phyloP scores from a whole-genome alignment of 2,888 invertebrate species.

The Gastracanthus pulcherrimus region DNA sequence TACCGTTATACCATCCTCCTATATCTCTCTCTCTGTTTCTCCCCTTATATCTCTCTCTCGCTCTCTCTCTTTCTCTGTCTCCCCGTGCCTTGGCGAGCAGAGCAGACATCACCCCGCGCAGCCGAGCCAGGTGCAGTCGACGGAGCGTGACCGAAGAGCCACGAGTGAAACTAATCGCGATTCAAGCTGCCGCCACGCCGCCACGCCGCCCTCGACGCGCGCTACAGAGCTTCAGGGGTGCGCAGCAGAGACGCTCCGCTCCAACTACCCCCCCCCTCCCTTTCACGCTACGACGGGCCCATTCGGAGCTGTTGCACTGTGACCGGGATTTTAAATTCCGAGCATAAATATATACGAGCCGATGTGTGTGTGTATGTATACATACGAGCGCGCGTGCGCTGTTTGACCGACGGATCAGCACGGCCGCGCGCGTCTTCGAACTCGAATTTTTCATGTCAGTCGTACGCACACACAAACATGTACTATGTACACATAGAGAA shows the following conservation, averaged over 20 bases:
- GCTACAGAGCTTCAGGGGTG: constrained; percentile 23
- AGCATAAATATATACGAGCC: too few relatives aligned
- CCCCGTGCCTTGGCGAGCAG: not conserved
- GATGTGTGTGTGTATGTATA: too few relatives aligned
- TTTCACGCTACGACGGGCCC: constrained; percentile 21
- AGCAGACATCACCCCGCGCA: not conserved
- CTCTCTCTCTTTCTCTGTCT: constrained; percentile 14
- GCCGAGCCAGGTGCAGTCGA: constrained; percentile 65
- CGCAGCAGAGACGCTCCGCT: not conserved
- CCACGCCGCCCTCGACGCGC: constrained; percentile 55
- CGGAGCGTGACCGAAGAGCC: constrained; percentile 65
- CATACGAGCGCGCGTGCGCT: not conserved
- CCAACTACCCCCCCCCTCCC: not conserved
- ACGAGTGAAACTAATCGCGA: constrained; percentile 68
- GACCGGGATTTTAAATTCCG: constrained; percentile 34
- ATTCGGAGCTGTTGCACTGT: constrained; percentile 21
- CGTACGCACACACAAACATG: not conserved
- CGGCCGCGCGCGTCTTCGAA: not conserved
- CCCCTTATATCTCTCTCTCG: not conserved
- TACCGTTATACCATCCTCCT: not conserved
- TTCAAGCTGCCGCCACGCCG: constrained; percentile 56
- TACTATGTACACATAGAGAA: not conserved
- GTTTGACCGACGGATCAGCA: constrained; percentile 12
- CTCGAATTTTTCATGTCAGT: too few relatives aligned
- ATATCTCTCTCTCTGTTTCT: constrained; percentile 13